Conservation (phyloP, 2,888 invertebrate genomes). For the Agrilus biguttatus region DNA sequence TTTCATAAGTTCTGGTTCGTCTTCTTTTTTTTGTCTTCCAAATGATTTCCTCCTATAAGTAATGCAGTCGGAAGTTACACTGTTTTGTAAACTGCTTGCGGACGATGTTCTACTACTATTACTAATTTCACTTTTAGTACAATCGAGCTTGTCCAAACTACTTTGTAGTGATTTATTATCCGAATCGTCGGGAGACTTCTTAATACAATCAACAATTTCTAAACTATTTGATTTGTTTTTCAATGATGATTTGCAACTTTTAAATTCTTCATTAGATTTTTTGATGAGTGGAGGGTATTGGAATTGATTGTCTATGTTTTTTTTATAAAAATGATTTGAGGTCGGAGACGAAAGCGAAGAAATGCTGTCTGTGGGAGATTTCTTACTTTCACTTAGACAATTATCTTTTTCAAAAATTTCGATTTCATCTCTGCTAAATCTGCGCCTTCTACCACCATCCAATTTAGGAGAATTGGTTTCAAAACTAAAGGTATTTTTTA, state of each 20-base stretch:
- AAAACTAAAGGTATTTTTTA: constrained; percentile 17
- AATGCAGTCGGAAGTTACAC: constrained; percentile 27
- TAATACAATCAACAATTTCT: constrained; percentile 34
- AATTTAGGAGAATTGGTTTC: constrained; percentile 11
- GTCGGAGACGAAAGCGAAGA: constrained; percentile 12
- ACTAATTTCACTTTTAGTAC: constrained; percentile 25
- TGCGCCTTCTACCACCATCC: constrained; percentile 23
- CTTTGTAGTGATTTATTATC: constrained; percentile 15
- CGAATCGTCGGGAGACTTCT: constrained; percentile 8
- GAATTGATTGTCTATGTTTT: constrained; percentile 7
- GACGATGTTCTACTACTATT: constrained; percentile 34
- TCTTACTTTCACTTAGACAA: no score
- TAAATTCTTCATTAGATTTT: no score
- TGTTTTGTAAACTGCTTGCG: constrained; percentile 24
- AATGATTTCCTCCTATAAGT: constrained; percentile 43
- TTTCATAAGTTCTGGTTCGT: constrained; percentile 67
- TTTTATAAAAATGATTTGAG: constrained; percentile 9
- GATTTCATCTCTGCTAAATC: constrained; percentile 32
- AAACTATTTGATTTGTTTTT: constrained; percentile 42
- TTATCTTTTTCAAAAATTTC: constrained; percentile 29
- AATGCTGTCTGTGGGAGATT: constrained; percentile 11
- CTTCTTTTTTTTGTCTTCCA: constrained; percentile 37
- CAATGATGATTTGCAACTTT: constrained; percentile 30
- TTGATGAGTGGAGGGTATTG: constrained; percentile 3
- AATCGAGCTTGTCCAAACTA: constrained; percentile 19